A percentile compares a stretch with the other conserved stretches of the same genome.
phyloP scores from a whole-genome alignment of 2,888 invertebrate genomes.

The Cantharis lateralis region DNA sequence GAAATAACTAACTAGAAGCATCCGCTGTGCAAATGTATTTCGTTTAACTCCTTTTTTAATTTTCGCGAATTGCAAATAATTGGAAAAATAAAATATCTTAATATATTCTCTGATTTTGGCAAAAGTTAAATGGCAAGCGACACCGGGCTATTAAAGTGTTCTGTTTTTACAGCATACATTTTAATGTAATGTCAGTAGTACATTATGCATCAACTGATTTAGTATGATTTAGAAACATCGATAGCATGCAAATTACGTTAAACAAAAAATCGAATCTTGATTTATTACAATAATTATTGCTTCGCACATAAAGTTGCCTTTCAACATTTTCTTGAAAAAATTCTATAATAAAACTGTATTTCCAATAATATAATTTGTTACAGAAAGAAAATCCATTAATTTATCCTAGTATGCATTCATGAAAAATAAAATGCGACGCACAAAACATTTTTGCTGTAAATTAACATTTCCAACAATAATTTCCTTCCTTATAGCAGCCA shows the following conservation, averaged over 20 bases:
- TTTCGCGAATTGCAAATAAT: not conserved
- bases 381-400: not conserved
- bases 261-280: not conserved
- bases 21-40: constrained; percentile 36
- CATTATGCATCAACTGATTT: not conserved
- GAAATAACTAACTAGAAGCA: constrained; percentile 15
- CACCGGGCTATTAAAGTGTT: not conserved
- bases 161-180: not conserved
- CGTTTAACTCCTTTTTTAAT: constrained; percentile 19
- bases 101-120: not conserved
- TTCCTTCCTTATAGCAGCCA: not conserved
- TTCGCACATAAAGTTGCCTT: not conserved
- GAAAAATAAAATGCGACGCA: not conserved
- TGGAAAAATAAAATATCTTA: not conserved
- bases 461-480: not conserved
- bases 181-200: not conserved
- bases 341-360: too few relatives aligned
- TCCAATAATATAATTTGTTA: not conserved
- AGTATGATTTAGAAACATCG: not conserved
- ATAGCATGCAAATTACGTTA: not conserved
- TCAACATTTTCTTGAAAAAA: too few relatives aligned
- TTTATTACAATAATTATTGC: not conserved
- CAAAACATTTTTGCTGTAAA: not conserved
- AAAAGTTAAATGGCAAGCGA: not conserved
- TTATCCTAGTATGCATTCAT: not conserved